Evolutionary conservation across 1,140 invertebrate species (phyloP).

Genomic region (Drosophila parabipectinata): DNA sequence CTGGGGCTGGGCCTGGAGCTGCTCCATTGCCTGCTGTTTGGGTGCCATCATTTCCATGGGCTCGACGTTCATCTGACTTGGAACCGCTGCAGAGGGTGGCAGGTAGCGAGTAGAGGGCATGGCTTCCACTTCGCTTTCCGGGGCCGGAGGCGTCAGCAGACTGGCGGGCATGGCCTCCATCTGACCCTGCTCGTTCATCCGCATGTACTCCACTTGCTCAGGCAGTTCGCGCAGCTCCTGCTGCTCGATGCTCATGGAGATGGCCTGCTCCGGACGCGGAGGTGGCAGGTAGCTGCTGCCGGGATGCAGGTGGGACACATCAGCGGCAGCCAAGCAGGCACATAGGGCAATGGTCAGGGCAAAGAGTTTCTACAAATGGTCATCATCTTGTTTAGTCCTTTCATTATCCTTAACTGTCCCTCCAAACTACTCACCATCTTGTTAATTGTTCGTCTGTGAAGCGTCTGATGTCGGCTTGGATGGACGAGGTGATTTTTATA

Average conservation of each 20-base stretch:
- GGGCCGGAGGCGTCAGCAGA: conserved; percentile 55
- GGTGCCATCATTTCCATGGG: conserved; percentile 44
- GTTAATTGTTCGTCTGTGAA: conserved; percentile 38
- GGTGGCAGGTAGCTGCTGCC: conserved; percentile 67
- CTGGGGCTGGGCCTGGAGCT: conserved; percentile 30
- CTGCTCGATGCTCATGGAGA: conserved; percentile 72
- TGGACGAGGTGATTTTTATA: conserved; percentile 59
- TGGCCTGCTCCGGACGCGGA: conserved; percentile 50
- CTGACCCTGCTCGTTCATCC: conserved; percentile 31
- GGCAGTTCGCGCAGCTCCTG: conserved; percentile 74
- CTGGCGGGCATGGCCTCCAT: conserved; percentile 68
- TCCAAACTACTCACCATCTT: conserved; percentile 67
- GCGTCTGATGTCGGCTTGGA: conserved; percentile 51
- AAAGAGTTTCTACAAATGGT: conserved; percentile 42
- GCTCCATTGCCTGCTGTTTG: conserved; percentile 19
- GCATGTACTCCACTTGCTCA: conserved; percentile 75
- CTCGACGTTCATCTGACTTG: conserved; percentile 24
- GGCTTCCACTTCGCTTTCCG: conserved; percentile 31
- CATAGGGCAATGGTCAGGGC: conserved; percentile 47
- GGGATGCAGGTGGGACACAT: conserved; percentile 73
- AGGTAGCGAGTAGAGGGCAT: conserved; percentile 53
- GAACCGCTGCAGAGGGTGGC: conserved; percentile 35
- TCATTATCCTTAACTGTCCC: background rate
- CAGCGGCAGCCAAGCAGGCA: conserved; percentile 63
- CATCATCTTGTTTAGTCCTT: background rate